These are phyloP conservation scores for Choloepus didactylus DNA, from an alignment of 2,797 vertebrate species.

Conservation along the genomic window DNA sequence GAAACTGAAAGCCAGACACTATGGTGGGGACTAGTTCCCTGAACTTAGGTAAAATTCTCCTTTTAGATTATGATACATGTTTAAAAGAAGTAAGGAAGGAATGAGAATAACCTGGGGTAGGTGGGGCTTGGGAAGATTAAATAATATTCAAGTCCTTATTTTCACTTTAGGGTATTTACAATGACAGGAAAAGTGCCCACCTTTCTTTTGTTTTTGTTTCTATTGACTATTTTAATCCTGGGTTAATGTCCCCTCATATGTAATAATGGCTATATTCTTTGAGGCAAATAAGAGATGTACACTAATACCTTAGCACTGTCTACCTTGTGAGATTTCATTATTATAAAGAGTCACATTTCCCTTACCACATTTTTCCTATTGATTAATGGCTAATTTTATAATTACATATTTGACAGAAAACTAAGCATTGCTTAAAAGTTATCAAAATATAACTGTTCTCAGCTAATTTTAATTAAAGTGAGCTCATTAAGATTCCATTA, in stretches of 20 bases:
- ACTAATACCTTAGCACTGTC: not conserved
- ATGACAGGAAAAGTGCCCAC: not conserved
- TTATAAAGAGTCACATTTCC: not conserved
- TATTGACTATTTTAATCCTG: not conserved
- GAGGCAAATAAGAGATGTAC: not conserved
- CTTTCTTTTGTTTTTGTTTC: not conserved
- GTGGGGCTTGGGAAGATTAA: not conserved
- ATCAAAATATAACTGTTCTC: not conserved
- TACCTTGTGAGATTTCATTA: slow-evolving; percentile 1
- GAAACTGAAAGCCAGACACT: not conserved
- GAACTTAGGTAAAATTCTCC: not conserved
- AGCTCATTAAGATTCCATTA: not conserved
- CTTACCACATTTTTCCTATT: not conserved
- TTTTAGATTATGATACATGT: not conserved
- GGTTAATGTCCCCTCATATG: not conserved
- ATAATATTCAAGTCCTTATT: not conserved
- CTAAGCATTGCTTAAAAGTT: not conserved
- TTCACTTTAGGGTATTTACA: not conserved
- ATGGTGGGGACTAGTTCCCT: not conserved
- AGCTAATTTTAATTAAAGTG: not conserved
- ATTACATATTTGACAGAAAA: slow-evolving; percentile 7
- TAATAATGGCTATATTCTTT: not conserved
- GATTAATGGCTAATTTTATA: slow-evolving; percentile 51
- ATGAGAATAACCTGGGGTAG: not conserved
- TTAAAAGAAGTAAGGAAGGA: not conserved